Evolutionary conservation across 2,888 invertebrate species (phyloP).

Genomic region (Cynaeus angustus): DNA sequence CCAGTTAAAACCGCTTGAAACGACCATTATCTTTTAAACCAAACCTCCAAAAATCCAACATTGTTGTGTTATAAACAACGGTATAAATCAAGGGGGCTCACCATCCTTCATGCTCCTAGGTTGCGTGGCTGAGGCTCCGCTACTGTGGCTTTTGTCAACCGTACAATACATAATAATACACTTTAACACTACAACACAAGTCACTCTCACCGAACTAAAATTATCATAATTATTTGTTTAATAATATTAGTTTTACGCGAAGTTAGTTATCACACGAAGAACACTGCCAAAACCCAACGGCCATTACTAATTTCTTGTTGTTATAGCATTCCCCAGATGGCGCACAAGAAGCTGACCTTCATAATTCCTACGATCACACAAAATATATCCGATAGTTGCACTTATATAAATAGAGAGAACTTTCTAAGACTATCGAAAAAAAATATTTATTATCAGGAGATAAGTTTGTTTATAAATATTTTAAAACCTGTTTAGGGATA

Average conservation of each 20-base stretch:
- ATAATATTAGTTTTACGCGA: slow-evolving; percentile 62
- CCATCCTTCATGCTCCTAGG: slow-evolving; percentile 84
- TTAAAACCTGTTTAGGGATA: slow-evolving; percentile 10
- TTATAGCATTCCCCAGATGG: slow-evolving; percentile 65
- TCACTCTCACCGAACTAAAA: slow-evolving; percentile 78
- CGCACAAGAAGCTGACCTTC: slow-evolving; percentile 54
- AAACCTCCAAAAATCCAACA: not conserved
- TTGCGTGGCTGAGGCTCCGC: slow-evolving; percentile 81
- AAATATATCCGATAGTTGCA: slow-evolving; percentile 1
- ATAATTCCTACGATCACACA: not conserved
- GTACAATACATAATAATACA: slow-evolving; percentile 81
- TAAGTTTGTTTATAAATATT: slow-evolving; percentile 31
- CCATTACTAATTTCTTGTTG: slow-evolving; percentile 70
- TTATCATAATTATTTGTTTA: slow-evolving; percentile 70
- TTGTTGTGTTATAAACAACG: not conserved
- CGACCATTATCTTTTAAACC: not conserved
- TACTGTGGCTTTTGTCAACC: slow-evolving; percentile 81
- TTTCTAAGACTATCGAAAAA: not conserved
- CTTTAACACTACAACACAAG: slow-evolving; percentile 68
- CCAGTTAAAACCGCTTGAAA: too few species aligned
- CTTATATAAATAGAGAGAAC: slow-evolving; percentile 20
- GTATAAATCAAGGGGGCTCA: slow-evolving; percentile 70
- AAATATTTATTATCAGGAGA: not conserved
- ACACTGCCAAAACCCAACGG: slow-evolving; percentile 68
- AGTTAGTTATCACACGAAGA: slow-evolving; percentile 64